Conservation (phyloP, 2,113 vertebrate genomes). For the Ranitomeya imitator region DNA sequence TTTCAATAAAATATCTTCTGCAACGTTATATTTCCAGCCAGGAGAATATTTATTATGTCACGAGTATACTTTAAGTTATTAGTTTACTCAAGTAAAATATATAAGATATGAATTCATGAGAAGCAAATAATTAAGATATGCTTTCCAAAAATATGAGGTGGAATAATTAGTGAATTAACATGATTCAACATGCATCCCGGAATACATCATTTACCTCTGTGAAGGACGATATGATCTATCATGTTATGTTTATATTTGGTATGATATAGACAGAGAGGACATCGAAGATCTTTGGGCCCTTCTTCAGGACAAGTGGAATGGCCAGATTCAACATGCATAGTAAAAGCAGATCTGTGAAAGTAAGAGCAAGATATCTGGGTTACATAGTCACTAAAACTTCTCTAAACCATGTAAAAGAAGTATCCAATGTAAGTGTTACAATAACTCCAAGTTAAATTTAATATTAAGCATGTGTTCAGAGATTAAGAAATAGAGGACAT, state of each 20-base stretch:
- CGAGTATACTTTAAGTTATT: not conserved
- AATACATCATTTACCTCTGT: constrained; percentile 81
- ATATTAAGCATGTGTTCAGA: not conserved
- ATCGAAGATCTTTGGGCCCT: constrained; percentile 90
- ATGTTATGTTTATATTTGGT: constrained; percentile 98
- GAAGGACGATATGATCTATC: constrained; percentile 97
- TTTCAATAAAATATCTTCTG: not conserved
- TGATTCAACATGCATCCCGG: not conserved
- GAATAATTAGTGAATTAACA: not conserved
- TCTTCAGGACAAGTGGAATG: constrained; percentile 83
- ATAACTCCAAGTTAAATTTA: not conserved
- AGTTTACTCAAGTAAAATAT: not conserved
- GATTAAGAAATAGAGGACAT: not conserved
- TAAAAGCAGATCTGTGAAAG: constrained; percentile 87
- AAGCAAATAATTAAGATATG: not conserved
- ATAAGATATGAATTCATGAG: not conserved
- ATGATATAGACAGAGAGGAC: constrained; percentile 97
- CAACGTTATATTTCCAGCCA: not conserved
- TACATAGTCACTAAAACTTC: not conserved
- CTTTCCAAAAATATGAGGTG: not conserved
- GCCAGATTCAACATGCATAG: constrained; percentile 92
- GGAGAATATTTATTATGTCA: not conserved
- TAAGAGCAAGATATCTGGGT: constrained; percentile 9
- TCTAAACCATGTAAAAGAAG: not conserved
- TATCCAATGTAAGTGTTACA: not conserved